Evolutionary conservation across 2,113 vertebrate species (phyloP).

Genomic region (Elephas maximus): DNA sequence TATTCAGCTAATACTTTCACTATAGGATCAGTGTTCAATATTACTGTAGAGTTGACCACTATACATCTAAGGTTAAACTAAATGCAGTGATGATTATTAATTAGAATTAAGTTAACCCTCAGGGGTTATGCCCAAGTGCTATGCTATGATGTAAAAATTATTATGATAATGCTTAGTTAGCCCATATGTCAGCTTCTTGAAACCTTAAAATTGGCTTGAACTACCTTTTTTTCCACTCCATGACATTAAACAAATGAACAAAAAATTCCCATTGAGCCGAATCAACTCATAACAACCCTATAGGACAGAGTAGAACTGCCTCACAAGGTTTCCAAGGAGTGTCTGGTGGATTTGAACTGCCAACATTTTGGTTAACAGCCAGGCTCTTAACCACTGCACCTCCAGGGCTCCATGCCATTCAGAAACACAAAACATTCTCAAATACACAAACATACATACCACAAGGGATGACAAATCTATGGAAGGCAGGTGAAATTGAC

Average conservation of each 20-base stretch:
- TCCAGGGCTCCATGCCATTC: no score
- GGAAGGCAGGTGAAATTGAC: neutral
- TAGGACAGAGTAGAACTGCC: no score
- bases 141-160: neutral
- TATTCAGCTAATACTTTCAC: no score
- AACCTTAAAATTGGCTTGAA: neutral
- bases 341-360: no score
- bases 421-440: neutral
- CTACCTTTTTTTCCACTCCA: neutral
- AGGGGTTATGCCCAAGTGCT: neutral
- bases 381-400: no score
- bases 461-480: neutral
- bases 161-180: neutral
- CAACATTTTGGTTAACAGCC: no score
- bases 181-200: neutral
- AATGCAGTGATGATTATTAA: neutral
- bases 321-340: no score
- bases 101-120: neutral
- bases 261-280: no score
- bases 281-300: no score
- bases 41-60: no score
- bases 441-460: neutral
- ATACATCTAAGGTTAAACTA: neutral
- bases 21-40: no score
- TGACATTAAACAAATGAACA: no score